Conservation (phyloP, 2,888 invertebrate genomes). For the Melolontha melolontha region DNA sequence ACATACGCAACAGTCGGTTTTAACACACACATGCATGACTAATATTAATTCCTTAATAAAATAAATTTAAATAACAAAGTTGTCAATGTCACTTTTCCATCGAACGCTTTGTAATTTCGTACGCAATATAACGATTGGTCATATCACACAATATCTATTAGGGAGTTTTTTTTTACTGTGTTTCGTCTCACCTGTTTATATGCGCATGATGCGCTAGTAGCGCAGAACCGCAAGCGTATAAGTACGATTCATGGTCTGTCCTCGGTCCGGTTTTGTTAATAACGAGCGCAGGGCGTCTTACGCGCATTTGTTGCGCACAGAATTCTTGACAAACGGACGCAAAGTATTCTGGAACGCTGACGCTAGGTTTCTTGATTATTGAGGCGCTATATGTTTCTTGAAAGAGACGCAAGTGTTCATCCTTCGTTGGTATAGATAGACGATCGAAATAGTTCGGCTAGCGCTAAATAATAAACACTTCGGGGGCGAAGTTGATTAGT, state of each 20-base stretch:
- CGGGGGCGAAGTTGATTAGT: too few species aligned
- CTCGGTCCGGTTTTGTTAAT: too few species aligned
- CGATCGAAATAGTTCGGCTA: too few species aligned
- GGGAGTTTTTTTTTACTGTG: background rate
- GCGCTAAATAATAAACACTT: too few species aligned
- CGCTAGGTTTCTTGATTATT: slow-evolving; percentile 2
- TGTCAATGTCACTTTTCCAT: background rate
- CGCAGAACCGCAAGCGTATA: slow-evolving; percentile 23
- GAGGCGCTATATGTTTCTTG: too few species aligned
- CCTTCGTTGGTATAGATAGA: too few species aligned
- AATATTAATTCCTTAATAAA: too few species aligned
- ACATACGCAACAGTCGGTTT: too few species aligned
- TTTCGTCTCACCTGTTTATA: slow-evolving; percentile 25
- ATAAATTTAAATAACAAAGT: slow-evolving; percentile 10
- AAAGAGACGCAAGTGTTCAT: too few species aligned
- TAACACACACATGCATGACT: too few species aligned
- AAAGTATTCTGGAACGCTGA: slow-evolving; percentile 9
- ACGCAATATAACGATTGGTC: too few species aligned
- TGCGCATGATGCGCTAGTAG: slow-evolving; percentile 31
- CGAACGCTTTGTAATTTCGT: too few species aligned
- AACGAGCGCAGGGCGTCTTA: background rate
- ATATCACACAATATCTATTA: background rate
- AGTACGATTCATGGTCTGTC: background rate
- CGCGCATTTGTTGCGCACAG: slow-evolving; percentile 5
- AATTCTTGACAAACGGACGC: background rate